A percentile compares a stretch with the other conserved stretches of the same genome.
Evolutionary conservation across 2,113 vertebrate species (phyloP).

Genomic region (Ctenomys sociabilis): DNA sequence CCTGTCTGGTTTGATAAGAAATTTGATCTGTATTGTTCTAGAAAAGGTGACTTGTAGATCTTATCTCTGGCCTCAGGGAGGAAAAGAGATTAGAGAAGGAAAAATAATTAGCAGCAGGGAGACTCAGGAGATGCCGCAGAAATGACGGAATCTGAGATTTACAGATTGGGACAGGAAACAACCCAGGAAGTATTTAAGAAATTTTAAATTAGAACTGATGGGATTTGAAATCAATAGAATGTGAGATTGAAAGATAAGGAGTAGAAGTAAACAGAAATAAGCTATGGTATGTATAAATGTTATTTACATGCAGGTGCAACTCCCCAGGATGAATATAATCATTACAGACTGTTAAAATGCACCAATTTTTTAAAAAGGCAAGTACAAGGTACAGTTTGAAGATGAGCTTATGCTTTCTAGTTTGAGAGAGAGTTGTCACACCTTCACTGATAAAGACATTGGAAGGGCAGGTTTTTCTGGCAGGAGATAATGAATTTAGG

Average conservation of each 20-base stretch:
- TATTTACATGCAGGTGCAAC: neutral
- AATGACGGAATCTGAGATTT: neutral
- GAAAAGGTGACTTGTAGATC: neutral
- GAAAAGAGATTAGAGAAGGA: neutral
- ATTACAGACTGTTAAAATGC: neutral
- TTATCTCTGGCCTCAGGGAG: neutral
- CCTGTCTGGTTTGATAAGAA: neutral
- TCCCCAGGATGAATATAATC: neutral
- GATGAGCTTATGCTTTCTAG: neutral
- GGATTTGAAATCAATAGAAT: neutral
- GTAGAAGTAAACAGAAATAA: neutral
- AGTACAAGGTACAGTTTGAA: neutral
- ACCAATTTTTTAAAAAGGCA: neutral
- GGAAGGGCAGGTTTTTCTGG: neutral
- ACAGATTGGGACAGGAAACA: conserved; percentile 21
- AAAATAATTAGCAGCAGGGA: neutral
- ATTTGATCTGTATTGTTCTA: neutral
- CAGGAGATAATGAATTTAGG: neutral
- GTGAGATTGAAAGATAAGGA: neutral
- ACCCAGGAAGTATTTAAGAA: neutral
- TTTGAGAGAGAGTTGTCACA: neutral
- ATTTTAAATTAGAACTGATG: neutral
- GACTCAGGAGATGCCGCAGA: neutral
- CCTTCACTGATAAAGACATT: neutral
- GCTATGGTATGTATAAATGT: neutral